These are phyloP conservation scores for Nomada goodeniana DNA, from an alignment of 2,888 invertebrate species.

Conservation along the genomic window DNA sequence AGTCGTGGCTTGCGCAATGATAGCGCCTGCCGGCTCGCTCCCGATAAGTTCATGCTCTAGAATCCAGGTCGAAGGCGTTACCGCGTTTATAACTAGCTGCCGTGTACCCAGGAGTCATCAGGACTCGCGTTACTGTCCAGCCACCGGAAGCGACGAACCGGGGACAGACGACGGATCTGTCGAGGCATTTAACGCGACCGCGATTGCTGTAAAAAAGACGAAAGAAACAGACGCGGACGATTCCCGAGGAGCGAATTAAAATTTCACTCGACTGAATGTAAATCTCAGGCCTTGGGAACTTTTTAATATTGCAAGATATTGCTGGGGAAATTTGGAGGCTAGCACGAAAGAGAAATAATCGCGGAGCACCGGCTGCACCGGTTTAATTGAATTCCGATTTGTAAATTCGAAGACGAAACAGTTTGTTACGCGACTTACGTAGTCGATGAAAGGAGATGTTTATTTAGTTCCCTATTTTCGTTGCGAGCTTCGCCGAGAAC, in stretches of 20 bases:
- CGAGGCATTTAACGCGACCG: not conserved
- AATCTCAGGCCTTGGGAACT: too few species aligned
- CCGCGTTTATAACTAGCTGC: slow-evolving; percentile 69
- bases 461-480: not conserved
- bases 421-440: not conserved
- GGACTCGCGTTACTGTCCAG: slow-evolving; percentile 29
- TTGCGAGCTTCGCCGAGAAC: slow-evolving; percentile 27
- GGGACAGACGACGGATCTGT: not conserved
- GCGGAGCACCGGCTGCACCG: too few species aligned
- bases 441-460: not conserved
- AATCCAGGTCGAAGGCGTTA: slow-evolving; percentile 80
- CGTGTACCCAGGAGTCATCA: slow-evolving; percentile 40
- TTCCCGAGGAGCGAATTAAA: too few species aligned
- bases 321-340: too few species aligned
- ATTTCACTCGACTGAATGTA: too few species aligned
- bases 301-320: too few species aligned
- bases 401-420: not conserved
- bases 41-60: slow-evolving; percentile 82
- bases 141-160: slow-evolving; percentile 59
- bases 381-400: not conserved
- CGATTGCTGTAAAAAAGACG: too few species aligned
- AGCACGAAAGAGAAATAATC: too few species aligned
- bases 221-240: too few species aligned
- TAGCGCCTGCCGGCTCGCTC: slow-evolving; percentile 74
- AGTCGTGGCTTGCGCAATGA: slow-evolving; percentile 79